Evolutionary conservation across 2,113 vertebrate species (phyloP).

Genomic region (Zosterops hypoxanthus): DNA sequence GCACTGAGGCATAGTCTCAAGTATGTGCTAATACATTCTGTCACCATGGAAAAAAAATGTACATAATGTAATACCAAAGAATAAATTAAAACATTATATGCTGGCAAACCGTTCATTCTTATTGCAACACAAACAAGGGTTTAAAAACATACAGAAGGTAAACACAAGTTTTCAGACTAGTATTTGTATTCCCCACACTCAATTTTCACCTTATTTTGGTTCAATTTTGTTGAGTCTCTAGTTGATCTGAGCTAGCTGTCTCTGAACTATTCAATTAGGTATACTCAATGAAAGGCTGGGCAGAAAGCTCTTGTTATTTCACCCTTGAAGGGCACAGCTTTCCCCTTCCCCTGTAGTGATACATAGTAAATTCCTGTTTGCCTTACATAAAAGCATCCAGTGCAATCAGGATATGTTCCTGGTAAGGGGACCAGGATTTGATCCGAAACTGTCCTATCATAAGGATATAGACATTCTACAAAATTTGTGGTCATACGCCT

Average conservation of each 20-base stretch:
- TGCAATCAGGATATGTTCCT: not conserved
- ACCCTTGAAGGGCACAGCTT: not conserved
- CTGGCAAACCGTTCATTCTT: not conserved
- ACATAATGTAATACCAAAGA: not conserved
- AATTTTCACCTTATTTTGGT: not conserved
- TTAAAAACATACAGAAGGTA: not conserved
- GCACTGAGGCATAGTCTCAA: not conserved
- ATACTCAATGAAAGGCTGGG: not conserved
- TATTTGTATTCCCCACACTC: not conserved
- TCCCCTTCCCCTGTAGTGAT: not conserved
- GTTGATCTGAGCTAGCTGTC: not conserved
- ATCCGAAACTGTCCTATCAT: not conserved
- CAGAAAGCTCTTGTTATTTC: not conserved
- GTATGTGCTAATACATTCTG: not conserved
- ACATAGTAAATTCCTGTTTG: not conserved
- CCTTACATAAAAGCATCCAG: not conserved
- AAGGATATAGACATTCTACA: not conserved
- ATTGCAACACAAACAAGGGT: not conserved
- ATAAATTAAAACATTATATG: not conserved
- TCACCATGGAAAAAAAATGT: not conserved
- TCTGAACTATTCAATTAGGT: not conserved
- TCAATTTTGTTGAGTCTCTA: not conserved
- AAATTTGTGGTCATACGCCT: not conserved
- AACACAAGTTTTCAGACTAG: not conserved
- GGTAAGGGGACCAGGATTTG: not conserved